Conservation (phyloP, 2,888 invertebrate species). For the Cosmia pyralina region DNA sequence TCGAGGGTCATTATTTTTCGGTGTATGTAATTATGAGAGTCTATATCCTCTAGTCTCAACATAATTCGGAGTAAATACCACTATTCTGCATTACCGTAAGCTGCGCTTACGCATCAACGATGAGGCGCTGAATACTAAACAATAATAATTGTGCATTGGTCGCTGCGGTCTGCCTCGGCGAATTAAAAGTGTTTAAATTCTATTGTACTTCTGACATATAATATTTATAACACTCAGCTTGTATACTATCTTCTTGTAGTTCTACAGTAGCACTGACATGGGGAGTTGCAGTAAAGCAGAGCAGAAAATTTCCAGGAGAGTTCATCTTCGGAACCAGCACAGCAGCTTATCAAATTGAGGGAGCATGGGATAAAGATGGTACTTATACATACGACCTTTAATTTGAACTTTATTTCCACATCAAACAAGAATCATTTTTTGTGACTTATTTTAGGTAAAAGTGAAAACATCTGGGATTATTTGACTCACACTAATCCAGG, state of each 20-base stretch:
- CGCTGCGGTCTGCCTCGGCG: neutral
- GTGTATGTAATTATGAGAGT: neutral
- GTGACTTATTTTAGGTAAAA: constrained; percentile 65
- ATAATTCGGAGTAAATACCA: neutral
- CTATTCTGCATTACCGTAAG: neutral
- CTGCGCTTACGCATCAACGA: neutral
- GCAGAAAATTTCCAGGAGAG: constrained; percentile 59
- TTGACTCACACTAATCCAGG: constrained; percentile 71
- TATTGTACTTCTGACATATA: neutral
- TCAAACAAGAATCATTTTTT: neutral
- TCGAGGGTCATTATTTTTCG: neutral
- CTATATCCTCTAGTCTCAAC: neutral
- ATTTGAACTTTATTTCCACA: neutral
- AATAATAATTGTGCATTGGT: neutral
- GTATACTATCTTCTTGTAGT: constrained; percentile 26
- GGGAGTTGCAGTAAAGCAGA: constrained; percentile 37
- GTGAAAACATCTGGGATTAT: constrained; percentile 77
- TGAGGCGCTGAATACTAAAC: neutral
- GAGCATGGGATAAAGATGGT: constrained; percentile 69
- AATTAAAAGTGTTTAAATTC: neutral
- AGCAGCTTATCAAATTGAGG: constrained; percentile 69
- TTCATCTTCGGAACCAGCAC: constrained; percentile 68
- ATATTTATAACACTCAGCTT: neutral
- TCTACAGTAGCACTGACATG: constrained; percentile 25
- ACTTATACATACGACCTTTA: neutral